Percentiles rank a stretch among this genome's conserved stretches.
These are phyloP conservation scores for Phylloscopus whistleri DNA, from an alignment of 2,113 vertebrate genomes.

Conservation along the genomic window DNA sequence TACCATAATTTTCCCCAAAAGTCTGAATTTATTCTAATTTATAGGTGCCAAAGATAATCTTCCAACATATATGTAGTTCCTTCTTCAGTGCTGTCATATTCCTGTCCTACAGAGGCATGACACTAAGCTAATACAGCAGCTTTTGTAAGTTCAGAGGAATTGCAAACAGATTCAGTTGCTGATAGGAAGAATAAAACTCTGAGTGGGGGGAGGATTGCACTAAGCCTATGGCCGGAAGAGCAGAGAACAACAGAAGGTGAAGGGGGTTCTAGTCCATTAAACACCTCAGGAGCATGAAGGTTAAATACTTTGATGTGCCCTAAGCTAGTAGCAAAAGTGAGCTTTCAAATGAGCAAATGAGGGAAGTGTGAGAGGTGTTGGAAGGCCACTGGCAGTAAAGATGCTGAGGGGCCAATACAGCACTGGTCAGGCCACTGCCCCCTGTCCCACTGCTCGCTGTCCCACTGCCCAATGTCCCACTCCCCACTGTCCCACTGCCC, in stretches of 20 bases:
- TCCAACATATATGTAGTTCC: not conserved
- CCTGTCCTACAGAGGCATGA: not conserved
- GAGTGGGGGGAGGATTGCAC: not conserved
- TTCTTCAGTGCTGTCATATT: not conserved
- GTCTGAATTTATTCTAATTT: not conserved
- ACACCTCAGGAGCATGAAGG: not conserved
- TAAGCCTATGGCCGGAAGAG: not conserved
- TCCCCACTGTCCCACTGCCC: not conserved
- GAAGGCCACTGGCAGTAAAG: not conserved
- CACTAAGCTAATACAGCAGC: not conserved
- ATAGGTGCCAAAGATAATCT: not conserved
- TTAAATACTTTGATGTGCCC: not conserved
- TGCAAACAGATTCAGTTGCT: not conserved
- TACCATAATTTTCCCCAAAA: not conserved
- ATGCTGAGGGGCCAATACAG: accelerated
- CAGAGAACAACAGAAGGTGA: not conserved
- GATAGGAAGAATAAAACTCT: not conserved
- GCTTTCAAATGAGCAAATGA: not conserved
- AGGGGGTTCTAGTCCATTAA: not conserved
- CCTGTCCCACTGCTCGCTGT: not conserved
- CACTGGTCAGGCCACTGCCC: accelerated
- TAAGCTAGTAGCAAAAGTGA: not conserved
- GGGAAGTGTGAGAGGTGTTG: not conserved
- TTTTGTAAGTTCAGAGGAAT: not conserved
- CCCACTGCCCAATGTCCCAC: accelerated